Percentiles rank a stretch among this genome's conserved stretches.
phyloP scores from a whole-genome alignment of 1,140 invertebrate species.

The Prorops nasuta region DNA sequence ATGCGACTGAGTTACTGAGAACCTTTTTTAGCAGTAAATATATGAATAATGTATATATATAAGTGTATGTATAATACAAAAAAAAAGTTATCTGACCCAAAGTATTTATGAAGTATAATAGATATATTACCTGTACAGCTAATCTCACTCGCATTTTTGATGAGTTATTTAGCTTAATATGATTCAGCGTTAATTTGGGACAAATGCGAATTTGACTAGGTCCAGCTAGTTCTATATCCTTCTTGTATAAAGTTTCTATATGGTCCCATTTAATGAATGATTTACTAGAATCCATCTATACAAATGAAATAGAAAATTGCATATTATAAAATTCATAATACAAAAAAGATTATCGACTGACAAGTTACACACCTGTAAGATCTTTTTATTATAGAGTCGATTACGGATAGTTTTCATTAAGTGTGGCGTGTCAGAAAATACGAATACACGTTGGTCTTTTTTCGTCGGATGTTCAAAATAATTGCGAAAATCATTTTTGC shows the following conservation, averaged over 20 bases:
- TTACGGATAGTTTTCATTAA: conserved; percentile 1
- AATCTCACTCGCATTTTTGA: no score
- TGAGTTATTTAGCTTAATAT: conserved; percentile 11
- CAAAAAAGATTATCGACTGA: conserved; percentile 6
- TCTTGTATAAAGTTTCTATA: conserved; percentile 2
- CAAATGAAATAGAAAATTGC: neutral
- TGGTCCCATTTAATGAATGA: conserved; percentile 15
- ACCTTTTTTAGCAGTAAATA: no score
- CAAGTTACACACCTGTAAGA: conserved; percentile 10
- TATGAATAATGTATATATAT: no score
- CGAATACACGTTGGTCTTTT: conserved; percentile 6
- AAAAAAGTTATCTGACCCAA: neutral
- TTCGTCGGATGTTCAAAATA: conserved; percentile 14
- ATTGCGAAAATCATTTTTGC: conserved; percentile 4
- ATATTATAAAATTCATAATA: neutral
- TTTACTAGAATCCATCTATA: conserved; percentile 9
- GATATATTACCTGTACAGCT: conserved; percentile 12
- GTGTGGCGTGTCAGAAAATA: conserved; percentile 14
- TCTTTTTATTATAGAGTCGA: conserved; percentile 5
- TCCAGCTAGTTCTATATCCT: conserved; percentile 5
- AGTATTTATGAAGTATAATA: neutral
- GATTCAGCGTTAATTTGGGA: conserved; percentile 7
- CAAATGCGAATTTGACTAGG: no score
- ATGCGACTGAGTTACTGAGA: conserved; percentile 6
- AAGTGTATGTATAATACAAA: neutral